Conservation (phyloP, 2,888 invertebrate species). For the Lasioglossum calceatum region DNA sequence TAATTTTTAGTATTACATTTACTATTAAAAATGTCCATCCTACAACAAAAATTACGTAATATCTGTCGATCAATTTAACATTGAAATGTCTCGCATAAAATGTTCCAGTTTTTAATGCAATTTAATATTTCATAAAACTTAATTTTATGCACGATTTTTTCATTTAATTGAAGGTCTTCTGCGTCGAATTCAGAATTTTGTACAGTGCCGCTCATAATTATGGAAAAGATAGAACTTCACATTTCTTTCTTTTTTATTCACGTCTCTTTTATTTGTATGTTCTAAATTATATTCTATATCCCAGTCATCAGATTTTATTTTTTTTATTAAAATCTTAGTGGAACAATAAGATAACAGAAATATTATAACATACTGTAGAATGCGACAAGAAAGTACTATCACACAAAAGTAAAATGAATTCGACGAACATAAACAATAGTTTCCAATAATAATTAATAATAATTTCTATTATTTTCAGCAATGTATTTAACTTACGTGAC, state of each 20-base stretch:
- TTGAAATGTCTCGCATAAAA: background rate
- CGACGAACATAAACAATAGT: too few relatives aligned
- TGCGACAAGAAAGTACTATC: too few relatives aligned
- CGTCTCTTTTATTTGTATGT: too few relatives aligned
- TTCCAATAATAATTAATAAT: too few relatives aligned
- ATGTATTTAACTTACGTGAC: too few relatives aligned
- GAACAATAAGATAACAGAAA: too few relatives aligned
- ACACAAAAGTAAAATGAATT: too few relatives aligned
- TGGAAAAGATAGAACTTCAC: background rate
- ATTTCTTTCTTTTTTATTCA: background rate
- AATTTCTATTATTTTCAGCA: too few relatives aligned
- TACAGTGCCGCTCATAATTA: background rate
- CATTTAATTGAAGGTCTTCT: conserved; percentile 2
- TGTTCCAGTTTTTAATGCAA: background rate
- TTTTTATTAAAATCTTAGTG: background rate
- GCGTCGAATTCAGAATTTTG: background rate
- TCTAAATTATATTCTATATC: background rate
- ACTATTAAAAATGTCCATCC: background rate
- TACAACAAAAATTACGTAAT: background rate
- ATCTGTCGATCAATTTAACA: background rate
- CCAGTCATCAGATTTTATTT: background rate
- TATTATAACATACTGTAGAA: too few relatives aligned
- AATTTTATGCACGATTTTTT: background rate
- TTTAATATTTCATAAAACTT: background rate
- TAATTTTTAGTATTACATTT: background rate